Evolutionary conservation across 2,797 vertebrate genomes (phyloP).

Genomic region (Lacerta viridis): DNA sequence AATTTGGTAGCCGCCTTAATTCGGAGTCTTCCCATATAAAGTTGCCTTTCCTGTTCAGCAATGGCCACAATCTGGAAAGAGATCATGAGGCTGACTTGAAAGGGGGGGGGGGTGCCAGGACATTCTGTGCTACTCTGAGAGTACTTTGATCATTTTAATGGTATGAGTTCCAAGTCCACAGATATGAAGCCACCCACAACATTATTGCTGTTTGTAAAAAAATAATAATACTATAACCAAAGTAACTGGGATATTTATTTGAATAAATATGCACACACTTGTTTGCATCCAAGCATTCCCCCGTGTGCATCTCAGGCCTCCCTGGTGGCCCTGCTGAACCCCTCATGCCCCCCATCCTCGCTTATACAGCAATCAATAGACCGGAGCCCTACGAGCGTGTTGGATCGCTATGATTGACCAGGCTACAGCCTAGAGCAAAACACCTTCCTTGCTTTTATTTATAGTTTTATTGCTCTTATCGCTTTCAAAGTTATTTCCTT

Average conservation of each 20-base stretch:
- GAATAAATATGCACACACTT: neutral
- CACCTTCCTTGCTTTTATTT: too few species aligned
- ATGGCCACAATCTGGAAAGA: neutral
- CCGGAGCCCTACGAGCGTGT: too few species aligned
- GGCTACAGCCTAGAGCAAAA: too few species aligned
- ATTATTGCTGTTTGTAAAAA: neutral
- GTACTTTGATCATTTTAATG: slow-evolving; percentile 26
- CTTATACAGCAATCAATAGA: too few species aligned
- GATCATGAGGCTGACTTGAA: neutral
- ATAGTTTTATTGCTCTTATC: too few species aligned
- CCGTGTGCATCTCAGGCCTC: too few species aligned
- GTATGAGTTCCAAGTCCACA: slow-evolving; percentile 59
- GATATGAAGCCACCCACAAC: neutral
- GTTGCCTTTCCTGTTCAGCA: neutral
- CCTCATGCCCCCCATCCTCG: too few species aligned
- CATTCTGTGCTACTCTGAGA: neutral
- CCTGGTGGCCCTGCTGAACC: too few species aligned
- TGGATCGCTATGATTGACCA: too few species aligned
- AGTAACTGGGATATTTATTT: neutral
- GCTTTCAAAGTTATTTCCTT: too few species aligned
- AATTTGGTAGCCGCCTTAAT: neutral
- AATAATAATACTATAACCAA: slow-evolving; percentile 8
- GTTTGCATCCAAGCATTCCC: neutral
- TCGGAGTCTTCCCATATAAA: neutral
- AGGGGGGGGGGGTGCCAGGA: neutral